These are phyloP conservation scores for Xestia xanthographa DNA, from an alignment of 2,888 invertebrate genomes.

Conservation along the genomic window DNA sequence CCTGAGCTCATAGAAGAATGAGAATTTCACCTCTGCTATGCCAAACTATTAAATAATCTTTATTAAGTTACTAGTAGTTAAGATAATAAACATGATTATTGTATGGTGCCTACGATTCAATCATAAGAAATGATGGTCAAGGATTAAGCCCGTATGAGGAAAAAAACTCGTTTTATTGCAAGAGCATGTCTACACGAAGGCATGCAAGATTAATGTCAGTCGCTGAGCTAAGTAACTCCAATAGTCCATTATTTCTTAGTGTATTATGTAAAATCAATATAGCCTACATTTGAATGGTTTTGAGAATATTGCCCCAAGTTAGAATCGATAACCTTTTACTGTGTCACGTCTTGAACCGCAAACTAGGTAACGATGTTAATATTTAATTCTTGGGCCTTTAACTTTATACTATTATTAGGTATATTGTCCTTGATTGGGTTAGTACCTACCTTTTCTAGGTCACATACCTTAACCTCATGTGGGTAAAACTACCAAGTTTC, in stretches of 20 bases:
- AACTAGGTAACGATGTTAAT: conserved; percentile 28
- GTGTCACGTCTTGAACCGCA: conserved; percentile 29
- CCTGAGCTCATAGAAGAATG: not conserved
- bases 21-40: not conserved
- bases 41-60: not conserved
- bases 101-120: conserved; percentile 47
- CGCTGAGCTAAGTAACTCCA: conserved; percentile 33
- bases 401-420: conserved; percentile 18
- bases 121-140: conserved; percentile 65
- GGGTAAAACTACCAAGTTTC: not conserved
- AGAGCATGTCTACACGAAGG: conserved; percentile 53
- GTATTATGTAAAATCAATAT: conserved; percentile 34
- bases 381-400: conserved; percentile 27
- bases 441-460: conserved; percentile 16
- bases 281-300: conserved; percentile 33
- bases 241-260: conserved; percentile 37
- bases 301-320: conserved; percentile 18
- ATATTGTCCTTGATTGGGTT: conserved; percentile 26
- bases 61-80: not conserved
- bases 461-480: not conserved
- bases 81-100: conserved; percentile 20
- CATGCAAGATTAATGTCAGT: conserved; percentile 48
- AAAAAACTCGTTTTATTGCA: conserved; percentile 60
- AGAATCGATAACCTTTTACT: conserved; percentile 48
- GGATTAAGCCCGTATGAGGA: conserved; percentile 63